Evolutionary conservation across 2,888 invertebrate species (phyloP).

Genomic region (Tineola bisselliella): DNA sequence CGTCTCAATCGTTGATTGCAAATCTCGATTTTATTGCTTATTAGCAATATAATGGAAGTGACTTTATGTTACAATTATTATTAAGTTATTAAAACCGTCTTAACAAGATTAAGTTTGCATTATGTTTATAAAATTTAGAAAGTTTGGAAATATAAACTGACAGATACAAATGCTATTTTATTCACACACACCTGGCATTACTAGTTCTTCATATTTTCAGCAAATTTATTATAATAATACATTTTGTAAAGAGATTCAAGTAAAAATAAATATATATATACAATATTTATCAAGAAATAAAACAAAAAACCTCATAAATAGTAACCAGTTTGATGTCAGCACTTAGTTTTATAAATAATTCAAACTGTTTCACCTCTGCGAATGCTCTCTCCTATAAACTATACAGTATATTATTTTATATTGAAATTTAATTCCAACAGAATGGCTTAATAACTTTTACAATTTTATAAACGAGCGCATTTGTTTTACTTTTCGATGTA

Average conservation of each 20-base stretch:
- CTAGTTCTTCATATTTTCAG: no score
- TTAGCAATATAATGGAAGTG: not conserved
- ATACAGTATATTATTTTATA: not conserved
- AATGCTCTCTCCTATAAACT: not conserved
- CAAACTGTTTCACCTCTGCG: not conserved
- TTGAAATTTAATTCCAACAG: not conserved
- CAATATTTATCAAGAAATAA: not conserved
- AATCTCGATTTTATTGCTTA: not conserved
- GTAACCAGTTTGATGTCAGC: not conserved
- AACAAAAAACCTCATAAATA: not conserved
- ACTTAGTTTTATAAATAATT: conserved; percentile 9
- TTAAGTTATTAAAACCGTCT: not conserved
- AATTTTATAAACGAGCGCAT: no score
- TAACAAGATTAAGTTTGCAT: no score
- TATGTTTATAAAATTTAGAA: no score
- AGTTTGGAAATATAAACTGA: no score
- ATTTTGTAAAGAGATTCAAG: no score
- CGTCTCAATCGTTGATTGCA: not conserved
- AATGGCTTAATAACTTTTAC: no score
- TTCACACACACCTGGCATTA: no score
- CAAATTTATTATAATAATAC: no score
- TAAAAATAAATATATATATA: no score
- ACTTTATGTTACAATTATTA: not conserved
- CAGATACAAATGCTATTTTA: no score
- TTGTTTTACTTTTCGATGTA: no score